Evolutionary conservation across 1,140 invertebrate species (phyloP).

Genomic region (Tetraneura akinire): DNA sequence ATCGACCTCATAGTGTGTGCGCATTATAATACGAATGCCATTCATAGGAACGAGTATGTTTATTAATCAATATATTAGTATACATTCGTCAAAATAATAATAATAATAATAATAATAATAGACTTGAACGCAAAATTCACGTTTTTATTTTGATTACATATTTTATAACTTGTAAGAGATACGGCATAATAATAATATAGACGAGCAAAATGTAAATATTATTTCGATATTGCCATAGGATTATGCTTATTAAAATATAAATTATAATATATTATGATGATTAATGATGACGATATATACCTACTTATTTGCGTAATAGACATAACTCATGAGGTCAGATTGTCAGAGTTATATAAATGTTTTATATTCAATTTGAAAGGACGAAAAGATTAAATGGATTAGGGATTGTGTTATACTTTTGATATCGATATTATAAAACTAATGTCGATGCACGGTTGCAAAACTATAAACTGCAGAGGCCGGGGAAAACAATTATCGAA

Average conservation of each 20-base stretch:
- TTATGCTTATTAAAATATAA: too few species aligned
- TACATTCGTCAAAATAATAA: too few species aligned
- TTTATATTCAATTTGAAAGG: conserved; percentile 18
- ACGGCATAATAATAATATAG: too few species aligned
- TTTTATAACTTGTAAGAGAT: not conserved
- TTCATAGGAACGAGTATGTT: not conserved
- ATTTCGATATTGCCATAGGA: too few species aligned
- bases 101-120: too few species aligned
- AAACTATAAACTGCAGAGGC: too few species aligned
- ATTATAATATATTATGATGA: not conserved
- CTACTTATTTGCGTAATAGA: not conserved
- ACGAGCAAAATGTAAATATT: too few species aligned
- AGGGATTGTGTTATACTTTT: too few species aligned
- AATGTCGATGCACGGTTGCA: too few species aligned
- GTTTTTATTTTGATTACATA: not conserved
- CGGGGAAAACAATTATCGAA: too few species aligned
- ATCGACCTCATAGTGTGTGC: conserved; percentile 24
- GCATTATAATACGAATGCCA: conserved; percentile 30
- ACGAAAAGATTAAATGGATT: conserved; percentile 1
- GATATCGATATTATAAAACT: not conserved
- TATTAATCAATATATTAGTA: conserved; percentile 2
- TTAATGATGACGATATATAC: not conserved
- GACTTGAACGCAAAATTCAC: not conserved
- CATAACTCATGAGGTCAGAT: not conserved
- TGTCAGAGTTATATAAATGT: not conserved